phyloP scores from a whole-genome alignment of 92 coral and sea anemone species.

The Epizoanthus rinbou region DNA sequence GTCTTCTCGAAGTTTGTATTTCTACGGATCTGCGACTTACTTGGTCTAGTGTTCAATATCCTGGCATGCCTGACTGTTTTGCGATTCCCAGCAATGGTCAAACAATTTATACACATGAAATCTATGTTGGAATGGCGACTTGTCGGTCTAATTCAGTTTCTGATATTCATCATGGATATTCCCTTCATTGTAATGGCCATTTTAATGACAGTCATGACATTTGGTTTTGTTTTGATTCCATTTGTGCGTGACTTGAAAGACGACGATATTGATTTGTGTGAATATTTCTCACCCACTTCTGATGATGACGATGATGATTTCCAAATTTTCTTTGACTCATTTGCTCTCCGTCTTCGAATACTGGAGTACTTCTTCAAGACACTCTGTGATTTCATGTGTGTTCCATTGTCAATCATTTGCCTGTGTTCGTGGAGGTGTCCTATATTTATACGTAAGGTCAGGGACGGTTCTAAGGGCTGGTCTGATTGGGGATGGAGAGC shows the following conservation, averaged over 20 bases:
- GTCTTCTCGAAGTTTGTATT: conserved; percentile 78
- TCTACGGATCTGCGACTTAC: conserved; percentile 75
- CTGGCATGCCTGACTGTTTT: conserved; percentile 88
- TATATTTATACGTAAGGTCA: conserved; percentile 69
- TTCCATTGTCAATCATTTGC: conserved; percentile 78
- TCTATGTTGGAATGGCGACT: conserved; percentile 74
- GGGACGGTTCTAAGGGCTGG: conserved; percentile 62
- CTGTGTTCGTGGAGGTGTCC: conserved; percentile 87
- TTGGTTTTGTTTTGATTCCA: conserved; percentile 81
- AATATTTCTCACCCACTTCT: conserved; percentile 34
- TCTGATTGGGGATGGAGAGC: conserved; percentile 84
- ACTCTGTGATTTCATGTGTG: conserved; percentile 82
- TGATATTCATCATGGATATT: conserved; percentile 82
- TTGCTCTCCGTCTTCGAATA: conserved; percentile 69
- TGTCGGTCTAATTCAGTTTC: conserved; percentile 75
- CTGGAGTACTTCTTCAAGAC: conserved; percentile 78
- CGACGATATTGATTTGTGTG: conserved; percentile 54
- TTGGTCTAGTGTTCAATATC: conserved; percentile 86
- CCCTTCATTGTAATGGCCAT: conserved; percentile 86
- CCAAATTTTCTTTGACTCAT: conserved; percentile 59
- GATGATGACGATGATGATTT: conserved; percentile 48
- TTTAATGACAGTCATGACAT: conserved; percentile 59
- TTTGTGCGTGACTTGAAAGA: conserved; percentile 50
- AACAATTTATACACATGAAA: conserved; percentile 73
- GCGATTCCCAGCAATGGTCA: conserved; percentile 84